phyloP scores from a whole-genome alignment of 2,113 vertebrate species.

The Pelvicachromis taeniatus region DNA sequence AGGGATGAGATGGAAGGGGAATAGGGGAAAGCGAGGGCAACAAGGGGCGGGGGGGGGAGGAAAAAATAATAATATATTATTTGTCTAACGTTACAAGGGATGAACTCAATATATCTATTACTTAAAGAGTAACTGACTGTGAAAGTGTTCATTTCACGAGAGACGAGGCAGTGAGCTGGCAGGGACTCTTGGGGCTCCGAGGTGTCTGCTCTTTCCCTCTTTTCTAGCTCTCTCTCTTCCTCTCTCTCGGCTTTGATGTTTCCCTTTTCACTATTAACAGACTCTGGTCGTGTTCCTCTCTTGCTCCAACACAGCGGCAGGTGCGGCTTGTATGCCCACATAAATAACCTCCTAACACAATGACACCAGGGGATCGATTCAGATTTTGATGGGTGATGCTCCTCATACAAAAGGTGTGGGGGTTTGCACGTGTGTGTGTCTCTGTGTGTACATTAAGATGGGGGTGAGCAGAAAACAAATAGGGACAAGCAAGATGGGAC shows the following conservation, averaged over 20 bases:
- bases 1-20: constrained; percentile 4
- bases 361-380: constrained; percentile 93
- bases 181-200: constrained; percentile 85
- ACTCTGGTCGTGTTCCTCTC: constrained; percentile 95
- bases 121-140: constrained; percentile 99
- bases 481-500: constrained; percentile 41
- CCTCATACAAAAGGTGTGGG: constrained; percentile 81
- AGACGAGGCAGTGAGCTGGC: constrained; percentile 82
- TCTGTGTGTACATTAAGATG: constrained; percentile 13
- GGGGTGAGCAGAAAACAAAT: constrained; percentile 51
- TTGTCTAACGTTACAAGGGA: constrained; percentile 98
- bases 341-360: constrained; percentile 98
- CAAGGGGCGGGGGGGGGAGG: constrained; percentile 9
- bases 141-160: constrained; percentile 92
- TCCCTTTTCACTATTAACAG: constrained; percentile 96
- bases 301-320: constrained; percentile 94
- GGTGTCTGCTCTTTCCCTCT: constrained; percentile 74
- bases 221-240: constrained; percentile 19
- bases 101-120: constrained; percentile 99
- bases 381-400: constrained; percentile 90
- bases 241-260: constrained; percentile 81
- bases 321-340: constrained; percentile 98
- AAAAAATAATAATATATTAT: constrained; percentile 95
- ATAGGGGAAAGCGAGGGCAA: not conserved
- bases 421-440: not conserved